Base-by-base conservation (phyloP, 2,797 vertebrate species). In the Chaenodraco wilsoni region DNA sequence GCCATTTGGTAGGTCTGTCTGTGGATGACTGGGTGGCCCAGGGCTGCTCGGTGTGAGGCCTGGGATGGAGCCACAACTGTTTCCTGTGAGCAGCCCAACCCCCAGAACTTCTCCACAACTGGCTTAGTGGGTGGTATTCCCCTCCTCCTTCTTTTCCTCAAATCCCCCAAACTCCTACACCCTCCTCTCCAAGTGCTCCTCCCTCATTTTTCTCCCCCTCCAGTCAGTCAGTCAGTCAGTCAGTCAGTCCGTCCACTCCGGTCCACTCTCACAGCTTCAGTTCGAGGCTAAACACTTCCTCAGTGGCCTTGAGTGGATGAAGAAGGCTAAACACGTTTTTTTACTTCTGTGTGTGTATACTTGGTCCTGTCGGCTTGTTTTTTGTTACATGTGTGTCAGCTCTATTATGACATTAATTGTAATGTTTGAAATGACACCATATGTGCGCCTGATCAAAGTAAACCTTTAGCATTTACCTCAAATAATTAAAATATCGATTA, bases 71-170 rank as follows among this genome's bases (percentile, higher is more conserved):
- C 91, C 92, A 93, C 92, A 94, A 95, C 93, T 91, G 91, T 94
- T 95, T 95, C 94, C 93, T 94, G 93, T 93, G 92, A 92, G 91
- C 89, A 85, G 92, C 89, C 84, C 88, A 89, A 89, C 89, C 89
- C 87, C 87, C 91, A 86, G 87, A 89, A 87, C 89, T 71, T 88
- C 90, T 90, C 88, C 87, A 88, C 90, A 90, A 91, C 90, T 87
- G 81, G 69, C 95, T 93, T 90, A 51, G 92, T 96, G 95, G 94
- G 95, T 96, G 95, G 95, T 90, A 95, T 94, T 84, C 78, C 86
- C 88, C 88, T 88, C 92, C 90, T 86, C 82, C 84, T 84, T 76
- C 79, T 76, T 65, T 31, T 78, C 66, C 76, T 76, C 87, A 82
- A 82, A 75, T 69, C 82, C 84, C 88, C 83, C 68, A 72, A 84